phyloP scores from a whole-genome alignment of 1,140 invertebrate genomes.

The Brachionus paranguensis region DNA sequence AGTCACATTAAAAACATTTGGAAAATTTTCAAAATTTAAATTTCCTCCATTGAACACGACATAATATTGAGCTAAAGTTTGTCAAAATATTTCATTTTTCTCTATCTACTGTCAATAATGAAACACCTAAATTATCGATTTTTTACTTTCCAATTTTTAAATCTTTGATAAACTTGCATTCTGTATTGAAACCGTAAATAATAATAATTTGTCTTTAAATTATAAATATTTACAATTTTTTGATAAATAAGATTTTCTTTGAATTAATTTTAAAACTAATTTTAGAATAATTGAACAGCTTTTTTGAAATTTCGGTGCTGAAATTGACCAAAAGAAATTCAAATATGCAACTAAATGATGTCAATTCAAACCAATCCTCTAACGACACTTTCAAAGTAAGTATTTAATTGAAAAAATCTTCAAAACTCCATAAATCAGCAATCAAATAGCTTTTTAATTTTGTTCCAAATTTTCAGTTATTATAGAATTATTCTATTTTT shows the following conservation, averaged over 20 bases:
- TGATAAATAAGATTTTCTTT: background rate
- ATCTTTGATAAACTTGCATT: background rate
- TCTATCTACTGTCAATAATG: background rate
- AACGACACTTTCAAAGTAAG: background rate
- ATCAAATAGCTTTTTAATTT: too few species aligned
- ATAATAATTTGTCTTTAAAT: background rate
- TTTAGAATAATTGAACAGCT: background rate
- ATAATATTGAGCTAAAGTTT: background rate
- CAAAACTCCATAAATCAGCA: too few species aligned
- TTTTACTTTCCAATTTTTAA: background rate
- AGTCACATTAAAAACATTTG: background rate
- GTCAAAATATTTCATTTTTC: background rate
- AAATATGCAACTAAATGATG: background rate
- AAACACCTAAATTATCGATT: background rate
- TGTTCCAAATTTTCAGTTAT: too few species aligned
- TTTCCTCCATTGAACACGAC: background rate
- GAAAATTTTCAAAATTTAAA: background rate
- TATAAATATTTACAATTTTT: background rate
- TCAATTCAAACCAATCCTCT: background rate
- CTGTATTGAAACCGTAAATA: background rate
- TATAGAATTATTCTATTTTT: too few species aligned
- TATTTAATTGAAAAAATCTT: background rate
- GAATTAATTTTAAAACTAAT: background rate
- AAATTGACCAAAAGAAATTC: background rate
- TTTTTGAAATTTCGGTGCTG: background rate